phyloP scores from a whole-genome alignment of 1,140 invertebrate species.

The Brachionus asplanchnoidis region DNA sequence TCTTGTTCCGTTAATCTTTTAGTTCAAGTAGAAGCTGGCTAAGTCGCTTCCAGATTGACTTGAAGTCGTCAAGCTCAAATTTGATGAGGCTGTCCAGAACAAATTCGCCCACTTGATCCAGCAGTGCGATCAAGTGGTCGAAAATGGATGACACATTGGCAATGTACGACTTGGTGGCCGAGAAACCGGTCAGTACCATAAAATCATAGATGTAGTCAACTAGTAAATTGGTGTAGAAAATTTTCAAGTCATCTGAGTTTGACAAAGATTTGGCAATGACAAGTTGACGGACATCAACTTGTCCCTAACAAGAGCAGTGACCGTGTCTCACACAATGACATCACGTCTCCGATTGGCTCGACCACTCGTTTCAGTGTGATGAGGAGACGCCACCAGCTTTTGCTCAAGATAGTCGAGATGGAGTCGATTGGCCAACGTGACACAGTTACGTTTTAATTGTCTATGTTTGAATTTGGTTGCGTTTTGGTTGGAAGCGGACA shows the following conservation, averaged over 20 bases:
- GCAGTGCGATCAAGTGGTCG: neutral
- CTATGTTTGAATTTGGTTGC: too few relatives aligned
- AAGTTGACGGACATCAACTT: too few relatives aligned
- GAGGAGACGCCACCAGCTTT: too few relatives aligned
- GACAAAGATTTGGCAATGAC: neutral
- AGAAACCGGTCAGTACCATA: neutral
- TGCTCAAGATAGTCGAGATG: too few relatives aligned
- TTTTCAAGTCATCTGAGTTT: neutral
- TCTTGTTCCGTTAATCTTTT: neutral
- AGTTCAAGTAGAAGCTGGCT: neutral
- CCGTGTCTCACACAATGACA: too few relatives aligned
- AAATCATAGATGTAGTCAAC: constrained; percentile 9
- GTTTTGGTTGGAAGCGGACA: too few relatives aligned
- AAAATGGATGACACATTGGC: neutral
- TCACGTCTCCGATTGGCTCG: too few relatives aligned
- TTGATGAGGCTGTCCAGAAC: neutral
- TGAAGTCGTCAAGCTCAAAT: neutral
- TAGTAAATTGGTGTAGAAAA: neutral
- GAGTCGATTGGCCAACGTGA: too few relatives aligned
- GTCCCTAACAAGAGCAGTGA: too few relatives aligned
- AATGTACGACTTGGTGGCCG: neutral
- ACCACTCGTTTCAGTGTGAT: too few relatives aligned
- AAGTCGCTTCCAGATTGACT: neutral
- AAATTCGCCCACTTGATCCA: neutral
- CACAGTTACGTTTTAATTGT: too few relatives aligned